A percentile compares a stretch with the other conserved stretches of the same genome.
These are phyloP conservation scores for Hypomecis atomaria DNA, from an alignment of 2,888 invertebrate species.

Conservation along the genomic window DNA sequence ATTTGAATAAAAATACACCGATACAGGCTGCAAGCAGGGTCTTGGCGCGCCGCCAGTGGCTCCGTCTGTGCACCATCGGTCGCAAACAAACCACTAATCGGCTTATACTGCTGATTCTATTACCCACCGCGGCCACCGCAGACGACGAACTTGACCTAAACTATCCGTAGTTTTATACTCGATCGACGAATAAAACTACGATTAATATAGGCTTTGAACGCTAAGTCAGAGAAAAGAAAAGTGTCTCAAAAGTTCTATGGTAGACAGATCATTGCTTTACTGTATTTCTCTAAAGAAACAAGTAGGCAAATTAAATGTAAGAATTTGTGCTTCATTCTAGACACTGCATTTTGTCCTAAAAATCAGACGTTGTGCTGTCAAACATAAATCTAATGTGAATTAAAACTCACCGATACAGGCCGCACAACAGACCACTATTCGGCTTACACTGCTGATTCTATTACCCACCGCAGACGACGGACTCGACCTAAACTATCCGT, in stretches of 20 bases:
- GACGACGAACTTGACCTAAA: background rate
- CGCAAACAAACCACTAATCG: conserved; percentile 22
- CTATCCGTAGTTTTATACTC: background rate
- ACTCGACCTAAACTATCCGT: background rate
- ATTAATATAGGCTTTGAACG: too few species aligned
- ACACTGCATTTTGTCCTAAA: too few species aligned
- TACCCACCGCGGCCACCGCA: conserved; percentile 6
- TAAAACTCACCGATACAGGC: background rate
- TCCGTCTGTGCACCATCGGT: conserved; percentile 3
- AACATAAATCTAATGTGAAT: background rate
- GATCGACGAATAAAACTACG: too few species aligned
- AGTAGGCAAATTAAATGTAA: too few species aligned
- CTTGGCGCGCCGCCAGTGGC: conserved; percentile 15
- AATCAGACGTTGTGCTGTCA: too few species aligned
- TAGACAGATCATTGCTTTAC: too few species aligned
- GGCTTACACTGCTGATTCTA: conserved; percentile 21
- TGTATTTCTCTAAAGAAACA: too few species aligned
- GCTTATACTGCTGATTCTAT: conserved; percentile 21
- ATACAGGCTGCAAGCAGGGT: background rate
- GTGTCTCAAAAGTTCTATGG: too few species aligned
- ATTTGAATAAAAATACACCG: background rate
- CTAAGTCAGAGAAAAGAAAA: too few species aligned
- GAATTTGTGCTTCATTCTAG: too few species aligned
- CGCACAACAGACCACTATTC: conserved; percentile 21
- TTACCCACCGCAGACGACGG: conserved; percentile 7